Base-by-base conservation (phyloP, 35 echinoderm and acorn worm genomes). In the Apostichopus parvimensis region DNA sequence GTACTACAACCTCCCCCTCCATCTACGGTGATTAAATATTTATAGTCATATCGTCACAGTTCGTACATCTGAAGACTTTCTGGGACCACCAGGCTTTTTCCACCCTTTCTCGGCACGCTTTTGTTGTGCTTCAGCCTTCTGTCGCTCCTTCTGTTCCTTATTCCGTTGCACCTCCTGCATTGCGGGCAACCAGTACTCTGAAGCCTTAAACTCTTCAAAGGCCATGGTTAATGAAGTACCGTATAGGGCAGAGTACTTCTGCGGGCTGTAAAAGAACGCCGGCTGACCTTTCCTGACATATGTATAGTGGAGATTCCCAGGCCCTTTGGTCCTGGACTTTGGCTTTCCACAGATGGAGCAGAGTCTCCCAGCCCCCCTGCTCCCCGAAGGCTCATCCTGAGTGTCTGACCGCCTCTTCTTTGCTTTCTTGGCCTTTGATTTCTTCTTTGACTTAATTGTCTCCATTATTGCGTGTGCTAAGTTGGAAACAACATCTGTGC, bases 331-430 rank as follows among this genome's bases (percentile, higher is more conserved):
- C 18, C 11, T 80, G 9, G 78, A 80, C 78, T 80, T 80, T 80
- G 78, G 78, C 28, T 80, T 45, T 10, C 78, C 78, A 45, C 78
- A 80, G 78, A 80, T 80, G 78, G 78, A 80, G 78, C 78, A 80
- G 78, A 24, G 18, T 45, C 78, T 80, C 23, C 78, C 78, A 45
- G 78, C 26, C 78, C 26, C 26, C 66, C n/a, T 72, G 66, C 11
- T 11, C 66, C 10, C 10, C 10, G 78, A 4, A 11, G 78, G 78
- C 78, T 80, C 12, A 11, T 80, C 78, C 14, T 24, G 14, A 11
- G 28, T 14, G 11, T 14, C 28, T 9, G 18, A 22, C 26, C 9
- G 18, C 28, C 23, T 45, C 78, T 80, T 80, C 28, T 80, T 80
- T 14, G 78, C 28, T 25, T n/a, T 80, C 78, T 80, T 80, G 10